Evolutionary conservation across 2,888 invertebrate species (phyloP).

Genomic region (Cordilura impudica): DNA sequence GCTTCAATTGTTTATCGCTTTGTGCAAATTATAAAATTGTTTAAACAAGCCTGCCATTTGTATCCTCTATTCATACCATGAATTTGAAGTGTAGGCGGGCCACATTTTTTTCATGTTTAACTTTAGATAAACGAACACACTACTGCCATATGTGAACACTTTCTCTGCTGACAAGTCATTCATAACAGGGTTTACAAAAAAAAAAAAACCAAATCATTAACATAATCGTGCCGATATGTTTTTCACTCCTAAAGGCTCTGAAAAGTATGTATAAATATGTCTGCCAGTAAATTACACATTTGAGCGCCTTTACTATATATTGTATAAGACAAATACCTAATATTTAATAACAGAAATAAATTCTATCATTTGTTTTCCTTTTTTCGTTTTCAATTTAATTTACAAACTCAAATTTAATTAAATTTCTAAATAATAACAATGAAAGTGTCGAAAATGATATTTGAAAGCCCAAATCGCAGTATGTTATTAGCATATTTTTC

Average conservation of each 20-base stretch:
- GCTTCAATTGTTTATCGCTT: slow-evolving; percentile 55
- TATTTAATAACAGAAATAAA: no score
- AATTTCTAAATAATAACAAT: no score
- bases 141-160: slow-evolving; percentile 12
- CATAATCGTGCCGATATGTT: slow-evolving; percentile 55
- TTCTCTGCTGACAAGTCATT: slow-evolving; percentile 1
- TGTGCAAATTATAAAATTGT: slow-evolving; percentile 57
- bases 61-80: slow-evolving; percentile 11
- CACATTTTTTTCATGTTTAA: neutral
- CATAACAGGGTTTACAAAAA: neutral
- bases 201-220: slow-evolving; percentile 39
- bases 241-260: slow-evolving; percentile 8
- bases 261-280: neutral
- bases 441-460: no score
- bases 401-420: no score
- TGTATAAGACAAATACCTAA: no score
- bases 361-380: no score
- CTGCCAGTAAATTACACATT: no score
- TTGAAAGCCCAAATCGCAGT: no score
- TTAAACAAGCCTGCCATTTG: slow-evolving; percentile 36
- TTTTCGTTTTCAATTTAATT: no score
- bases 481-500: no score
- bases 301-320: no score
- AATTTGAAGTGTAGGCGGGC: slow-evolving; percentile 10
- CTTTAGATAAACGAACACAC: no score